phyloP scores from a whole-genome alignment of 1,140 invertebrate species.

The Plectus sambesii region DNA sequence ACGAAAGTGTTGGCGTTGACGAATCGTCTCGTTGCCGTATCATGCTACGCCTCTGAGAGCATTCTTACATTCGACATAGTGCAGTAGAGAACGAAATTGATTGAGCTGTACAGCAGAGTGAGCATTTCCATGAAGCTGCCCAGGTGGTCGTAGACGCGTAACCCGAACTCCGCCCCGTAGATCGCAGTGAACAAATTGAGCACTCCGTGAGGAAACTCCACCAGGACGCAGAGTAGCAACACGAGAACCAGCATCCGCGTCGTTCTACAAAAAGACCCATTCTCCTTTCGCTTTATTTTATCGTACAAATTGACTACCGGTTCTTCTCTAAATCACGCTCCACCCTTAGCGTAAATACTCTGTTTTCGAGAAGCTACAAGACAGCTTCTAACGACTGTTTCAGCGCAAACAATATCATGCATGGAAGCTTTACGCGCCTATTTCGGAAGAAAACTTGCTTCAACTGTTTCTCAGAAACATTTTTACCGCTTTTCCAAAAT shows the following conservation, averaged over 20 bases:
- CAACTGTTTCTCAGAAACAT: no score
- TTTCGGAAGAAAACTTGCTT: no score
- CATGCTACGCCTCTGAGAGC: no score
- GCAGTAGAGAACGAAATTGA: conserved; percentile 29
- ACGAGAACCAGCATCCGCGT: conserved; percentile 22
- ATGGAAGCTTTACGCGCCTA: no score
- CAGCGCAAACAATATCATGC: conserved; percentile 18
- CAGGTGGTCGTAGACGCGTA: conserved; percentile 27
- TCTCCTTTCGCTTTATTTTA: no score
- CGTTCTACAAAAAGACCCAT: no score
- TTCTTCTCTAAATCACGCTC: no score
- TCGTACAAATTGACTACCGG: no score
- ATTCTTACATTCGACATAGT: conserved; percentile 23
- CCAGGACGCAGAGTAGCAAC: conserved; percentile 22
- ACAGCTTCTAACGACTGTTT: conserved; percentile 24
- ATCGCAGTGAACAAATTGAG: conserved; percentile 28
- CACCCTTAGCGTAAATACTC: no score
- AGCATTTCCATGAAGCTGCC: conserved; percentile 29
- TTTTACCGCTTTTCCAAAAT: no score
- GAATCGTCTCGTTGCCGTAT: no score
- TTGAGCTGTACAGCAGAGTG: conserved; percentile 28
- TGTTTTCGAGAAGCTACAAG: background rate
- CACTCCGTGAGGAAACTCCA: conserved; percentile 28
- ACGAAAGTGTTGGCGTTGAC: no score
- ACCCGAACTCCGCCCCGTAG: conserved; percentile 24